phyloP scores from a whole-genome alignment of 2,888 invertebrate genomes.

The Meteorus cinctellus region DNA sequence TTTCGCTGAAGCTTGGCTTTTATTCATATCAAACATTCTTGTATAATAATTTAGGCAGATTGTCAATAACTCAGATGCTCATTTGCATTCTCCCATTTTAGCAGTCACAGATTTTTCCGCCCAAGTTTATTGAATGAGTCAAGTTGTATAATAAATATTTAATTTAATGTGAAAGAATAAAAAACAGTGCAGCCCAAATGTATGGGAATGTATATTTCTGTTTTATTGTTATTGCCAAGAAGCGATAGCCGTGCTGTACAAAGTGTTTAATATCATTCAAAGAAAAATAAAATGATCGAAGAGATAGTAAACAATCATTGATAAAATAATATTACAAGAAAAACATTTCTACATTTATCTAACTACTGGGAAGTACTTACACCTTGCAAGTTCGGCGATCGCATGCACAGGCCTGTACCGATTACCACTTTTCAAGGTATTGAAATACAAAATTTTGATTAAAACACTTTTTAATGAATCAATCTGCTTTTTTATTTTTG shows the following conservation, averaged over 20 bases:
- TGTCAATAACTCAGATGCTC: background rate
- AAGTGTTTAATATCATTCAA: background rate
- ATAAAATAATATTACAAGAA: constrained; percentile 38
- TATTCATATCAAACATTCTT: background rate
- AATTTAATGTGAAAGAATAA: background rate
- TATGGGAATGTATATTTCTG: constrained; percentile 1
- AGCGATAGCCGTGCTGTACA: constrained; percentile 1
- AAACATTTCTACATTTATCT: constrained; percentile 48
- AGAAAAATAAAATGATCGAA: constrained; percentile 5
- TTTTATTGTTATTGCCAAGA: constrained; percentile 27
- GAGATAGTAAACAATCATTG: background rate
- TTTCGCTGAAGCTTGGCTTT: background rate
- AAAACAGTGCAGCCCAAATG: background rate
- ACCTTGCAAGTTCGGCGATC: constrained; percentile 90
- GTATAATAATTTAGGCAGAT: background rate
- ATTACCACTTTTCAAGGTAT: constrained; percentile 67
- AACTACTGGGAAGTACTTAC: constrained; percentile 81
- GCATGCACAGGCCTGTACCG: constrained; percentile 87
- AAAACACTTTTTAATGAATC: constrained; percentile 35
- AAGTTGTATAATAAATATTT: background rate
- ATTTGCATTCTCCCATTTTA: background rate
- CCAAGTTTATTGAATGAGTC: background rate
- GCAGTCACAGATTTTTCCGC: background rate
- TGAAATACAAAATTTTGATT: constrained; percentile 59
- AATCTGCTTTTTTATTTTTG: constrained; percentile 18